Percentiles rank a stretch among this genome's conserved stretches.
These are phyloP conservation scores for Ciconia maguari DNA, from an alignment of 2,113 vertebrate genomes.

Conservation along the genomic window DNA sequence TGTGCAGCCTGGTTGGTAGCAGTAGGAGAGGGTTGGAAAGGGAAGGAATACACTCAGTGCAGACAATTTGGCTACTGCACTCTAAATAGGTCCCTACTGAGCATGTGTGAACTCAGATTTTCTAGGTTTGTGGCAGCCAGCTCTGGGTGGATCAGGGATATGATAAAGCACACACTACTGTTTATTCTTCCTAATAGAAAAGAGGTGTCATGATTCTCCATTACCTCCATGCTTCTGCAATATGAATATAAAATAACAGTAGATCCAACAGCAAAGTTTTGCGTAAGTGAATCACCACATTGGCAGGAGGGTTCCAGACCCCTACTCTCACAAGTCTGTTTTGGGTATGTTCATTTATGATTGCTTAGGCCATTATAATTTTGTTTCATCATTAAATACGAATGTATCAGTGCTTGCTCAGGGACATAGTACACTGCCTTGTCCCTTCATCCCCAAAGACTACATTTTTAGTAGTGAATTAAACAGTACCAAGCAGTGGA, in stretches of 20 bases:
- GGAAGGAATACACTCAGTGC: neutral
- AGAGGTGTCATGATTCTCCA: neutral
- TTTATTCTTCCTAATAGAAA: neutral
- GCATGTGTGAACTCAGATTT: neutral
- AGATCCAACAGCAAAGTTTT: neutral
- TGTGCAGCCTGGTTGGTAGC: constrained; percentile 14
- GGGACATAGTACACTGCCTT: neutral
- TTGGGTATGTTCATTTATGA: neutral
- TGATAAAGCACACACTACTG: neutral
- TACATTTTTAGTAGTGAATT: neutral
- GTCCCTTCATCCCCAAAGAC: neutral
- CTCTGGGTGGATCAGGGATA: neutral
- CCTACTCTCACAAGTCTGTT: neutral
- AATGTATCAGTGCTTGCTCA: neutral
- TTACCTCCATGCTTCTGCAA: neutral
- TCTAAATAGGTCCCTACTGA: neutral
- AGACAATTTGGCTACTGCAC: neutral
- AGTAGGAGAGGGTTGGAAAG: constrained; percentile 11
- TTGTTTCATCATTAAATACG: neutral
- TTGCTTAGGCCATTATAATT: neutral
- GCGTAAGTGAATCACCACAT: neutral
- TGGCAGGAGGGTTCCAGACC: neutral
- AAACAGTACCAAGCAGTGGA: neutral
- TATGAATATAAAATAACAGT: neutral
- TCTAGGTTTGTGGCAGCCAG: neutral